Conservation (phyloP, 2,113 vertebrate genomes). For the Cyprinodon tularosa region DNA sequence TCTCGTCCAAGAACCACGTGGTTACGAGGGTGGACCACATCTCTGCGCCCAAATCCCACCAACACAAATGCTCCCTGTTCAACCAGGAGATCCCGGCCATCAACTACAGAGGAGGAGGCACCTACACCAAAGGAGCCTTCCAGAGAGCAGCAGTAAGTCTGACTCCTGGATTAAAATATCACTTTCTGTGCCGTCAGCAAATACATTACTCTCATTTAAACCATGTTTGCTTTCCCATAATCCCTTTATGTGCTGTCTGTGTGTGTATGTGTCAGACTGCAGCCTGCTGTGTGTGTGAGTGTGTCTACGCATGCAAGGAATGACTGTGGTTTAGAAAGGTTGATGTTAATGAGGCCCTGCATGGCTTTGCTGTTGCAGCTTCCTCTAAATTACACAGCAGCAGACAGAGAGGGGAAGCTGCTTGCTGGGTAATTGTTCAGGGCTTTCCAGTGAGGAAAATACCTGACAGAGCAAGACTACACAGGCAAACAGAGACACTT, state of each 20-base stretch:
- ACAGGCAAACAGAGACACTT: constrained; percentile 7
- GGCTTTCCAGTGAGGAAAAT: constrained; percentile 63
- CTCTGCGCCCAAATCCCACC: constrained; percentile 85
- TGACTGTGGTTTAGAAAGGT: constrained; percentile 21
- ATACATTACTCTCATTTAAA: not conserved
- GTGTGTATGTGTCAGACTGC: constrained; percentile 5
- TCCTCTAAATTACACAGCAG: constrained; percentile 62
- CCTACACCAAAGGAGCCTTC: constrained; percentile 96
- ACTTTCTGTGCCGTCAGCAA: constrained; percentile 2
- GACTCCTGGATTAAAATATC: not conserved
- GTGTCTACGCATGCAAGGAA: constrained; percentile 12
- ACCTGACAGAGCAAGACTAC: constrained; percentile 15
- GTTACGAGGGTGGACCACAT: constrained; percentile 95
- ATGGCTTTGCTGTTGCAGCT: constrained; percentile 39
- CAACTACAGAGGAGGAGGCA: constrained; percentile 93
- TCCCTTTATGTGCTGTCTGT: not conserved
- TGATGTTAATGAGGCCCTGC: constrained; percentile 55
- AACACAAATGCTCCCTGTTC: constrained; percentile 96
- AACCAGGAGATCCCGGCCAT: constrained; percentile 94
- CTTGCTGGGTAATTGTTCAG: constrained; percentile 46
- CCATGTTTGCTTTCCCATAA: not conserved
- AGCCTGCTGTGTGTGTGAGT: constrained; percentile 22
- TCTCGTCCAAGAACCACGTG: constrained; percentile 94
- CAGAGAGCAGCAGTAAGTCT: constrained; percentile 93
- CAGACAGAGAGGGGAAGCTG: constrained; percentile 46